Conservation (phyloP, 2,888 invertebrate species). For the Phyto melanocephala region DNA sequence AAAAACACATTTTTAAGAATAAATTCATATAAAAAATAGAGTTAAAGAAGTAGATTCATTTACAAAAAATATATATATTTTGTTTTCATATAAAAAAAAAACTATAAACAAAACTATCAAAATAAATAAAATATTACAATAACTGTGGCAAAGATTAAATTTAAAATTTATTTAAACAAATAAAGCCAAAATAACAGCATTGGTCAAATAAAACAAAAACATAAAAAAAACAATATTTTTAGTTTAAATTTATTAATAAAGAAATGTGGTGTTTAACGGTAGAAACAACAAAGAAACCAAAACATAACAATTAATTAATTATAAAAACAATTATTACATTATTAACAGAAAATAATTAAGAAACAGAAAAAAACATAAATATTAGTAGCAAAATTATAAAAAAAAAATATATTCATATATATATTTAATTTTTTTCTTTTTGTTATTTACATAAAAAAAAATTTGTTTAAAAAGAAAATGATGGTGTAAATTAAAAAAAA, state of each 20-base stretch:
- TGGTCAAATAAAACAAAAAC: conserved; percentile 29
- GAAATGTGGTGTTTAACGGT: conserved; percentile 23
- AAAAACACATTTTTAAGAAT: conserved; percentile 1
- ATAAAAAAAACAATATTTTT: conserved; percentile 34
- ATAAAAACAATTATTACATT: conserved; percentile 14
- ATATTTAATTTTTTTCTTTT: conserved; percentile 20
- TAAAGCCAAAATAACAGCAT: conserved; percentile 53
- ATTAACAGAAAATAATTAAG: conserved; percentile 32
- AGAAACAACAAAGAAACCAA: conserved; percentile 36
- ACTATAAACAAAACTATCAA: conserved; percentile 62
- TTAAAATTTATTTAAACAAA: conserved; percentile 28
- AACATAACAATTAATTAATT: conserved; percentile 14
- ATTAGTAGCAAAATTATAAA: conserved; percentile 32
- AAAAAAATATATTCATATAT: conserved; percentile 1
- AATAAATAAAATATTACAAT: conserved; percentile 74
- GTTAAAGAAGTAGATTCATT: conserved; percentile 34
- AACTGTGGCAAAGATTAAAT: conserved; percentile 72
- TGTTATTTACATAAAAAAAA: conserved; percentile 7
- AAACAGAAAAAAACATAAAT: too few species aligned
- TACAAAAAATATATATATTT: conserved; percentile 36
- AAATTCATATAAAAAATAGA: conserved; percentile 34
- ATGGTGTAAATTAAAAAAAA: conserved; percentile 66
- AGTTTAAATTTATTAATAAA: conserved; percentile 44
- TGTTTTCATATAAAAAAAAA: conserved; percentile 38
- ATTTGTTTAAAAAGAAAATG: conserved; percentile 42